A percentile compares a stretch with the other conserved stretches of the same genome.
These are phyloP conservation scores for Acrobasis consociella DNA, from an alignment of 2,888 invertebrate genomes.

Conservation along the genomic window DNA sequence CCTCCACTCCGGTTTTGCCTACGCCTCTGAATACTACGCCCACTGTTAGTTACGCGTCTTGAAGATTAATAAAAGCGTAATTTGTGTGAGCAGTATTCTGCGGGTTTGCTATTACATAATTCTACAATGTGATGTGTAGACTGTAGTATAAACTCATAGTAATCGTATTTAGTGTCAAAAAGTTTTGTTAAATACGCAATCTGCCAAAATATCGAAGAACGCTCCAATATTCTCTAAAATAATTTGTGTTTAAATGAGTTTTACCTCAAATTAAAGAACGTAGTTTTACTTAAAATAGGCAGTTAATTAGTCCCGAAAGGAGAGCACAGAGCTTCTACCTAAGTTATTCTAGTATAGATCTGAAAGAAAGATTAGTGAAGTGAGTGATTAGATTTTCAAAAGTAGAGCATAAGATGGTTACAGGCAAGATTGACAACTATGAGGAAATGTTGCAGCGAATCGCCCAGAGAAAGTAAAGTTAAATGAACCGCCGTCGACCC, in stretches of 20 bases:
- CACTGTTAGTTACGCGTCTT: conserved; percentile 39
- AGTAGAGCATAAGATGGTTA: conserved; percentile 18
- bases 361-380: not conserved
- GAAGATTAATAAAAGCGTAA: conserved; percentile 47
- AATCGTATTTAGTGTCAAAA: no score
- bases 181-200: no score
- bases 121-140: not conserved
- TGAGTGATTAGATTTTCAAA: not conserved
- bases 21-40: conserved; percentile 50
- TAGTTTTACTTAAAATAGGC: no score
- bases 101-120: not conserved
- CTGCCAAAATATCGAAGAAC: no score
- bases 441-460: conserved; percentile 36
- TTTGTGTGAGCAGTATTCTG: conserved; percentile 29
- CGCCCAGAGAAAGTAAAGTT: conserved; percentile 57
- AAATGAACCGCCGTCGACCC: conserved; percentile 56
- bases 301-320: no score
- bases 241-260: no score
- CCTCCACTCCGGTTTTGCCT: conserved; percentile 58
- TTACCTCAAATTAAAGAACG: no score
- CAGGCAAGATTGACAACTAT: conserved; percentile 28
- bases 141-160: no score
- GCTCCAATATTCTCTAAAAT: no score
- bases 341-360: not conserved
- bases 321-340: no score